These are phyloP conservation scores for Cotesia chilonis DNA, from an alignment of 1,140 invertebrate genomes.

Conservation along the genomic window DNA sequence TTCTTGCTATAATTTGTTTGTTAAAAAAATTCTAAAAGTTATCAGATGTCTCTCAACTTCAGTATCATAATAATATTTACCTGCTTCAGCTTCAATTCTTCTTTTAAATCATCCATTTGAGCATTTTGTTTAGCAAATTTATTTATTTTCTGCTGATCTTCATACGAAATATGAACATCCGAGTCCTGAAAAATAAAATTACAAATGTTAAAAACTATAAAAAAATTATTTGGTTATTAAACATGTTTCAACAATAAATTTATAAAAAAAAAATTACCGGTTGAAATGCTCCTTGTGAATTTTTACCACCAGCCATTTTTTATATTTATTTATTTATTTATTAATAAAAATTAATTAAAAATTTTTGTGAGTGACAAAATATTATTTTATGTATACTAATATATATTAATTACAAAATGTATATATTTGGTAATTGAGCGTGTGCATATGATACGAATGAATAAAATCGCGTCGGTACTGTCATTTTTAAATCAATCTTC, in stretches of 20 bases:
- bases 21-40: too few species aligned
- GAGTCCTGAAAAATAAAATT: slow-evolving; percentile 73
- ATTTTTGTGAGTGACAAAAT: too few species aligned
- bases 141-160: slow-evolving; percentile 98
- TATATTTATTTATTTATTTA: slow-evolving; percentile 17
- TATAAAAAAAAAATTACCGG: slow-evolving; percentile 46
- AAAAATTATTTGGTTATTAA: background rate
- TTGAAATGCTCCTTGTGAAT: slow-evolving; percentile 54
- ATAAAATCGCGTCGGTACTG: background rate
- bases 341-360: background rate
- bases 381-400: too few species aligned
- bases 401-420: too few species aligned
- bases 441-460: background rate
- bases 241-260: background rate
- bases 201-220: slow-evolving; percentile 21
- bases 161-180: slow-evolving; percentile 93
- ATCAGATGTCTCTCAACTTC: background rate
- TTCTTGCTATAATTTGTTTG: too few species aligned
- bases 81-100: slow-evolving; percentile 88
- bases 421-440: background rate
- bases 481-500: background rate
- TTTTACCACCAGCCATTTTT: slow-evolving; percentile 57
- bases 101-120: slow-evolving; percentile 88
- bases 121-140: slow-evolving; percentile 94
- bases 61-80: slow-evolving; percentile 59